Conservation (phyloP, 2,797 vertebrate genomes). For the Acanthurus lineatus region DNA sequence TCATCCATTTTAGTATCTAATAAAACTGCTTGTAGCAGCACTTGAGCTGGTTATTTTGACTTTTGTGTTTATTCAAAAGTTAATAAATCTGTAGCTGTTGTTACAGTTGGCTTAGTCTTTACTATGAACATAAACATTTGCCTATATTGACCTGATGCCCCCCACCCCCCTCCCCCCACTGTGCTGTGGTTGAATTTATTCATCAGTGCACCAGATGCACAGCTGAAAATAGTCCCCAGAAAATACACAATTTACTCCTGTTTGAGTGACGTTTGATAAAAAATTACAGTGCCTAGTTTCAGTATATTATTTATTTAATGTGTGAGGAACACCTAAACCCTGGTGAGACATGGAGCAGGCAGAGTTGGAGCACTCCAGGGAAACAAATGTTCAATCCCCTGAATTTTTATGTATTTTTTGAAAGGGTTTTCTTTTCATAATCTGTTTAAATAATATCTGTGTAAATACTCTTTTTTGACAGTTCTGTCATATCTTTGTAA, state of each 20-base stretch:
- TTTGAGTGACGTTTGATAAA: conserved; percentile 19
- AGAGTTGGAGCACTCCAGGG: conserved; percentile 20
- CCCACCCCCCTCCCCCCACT: too few relatives aligned
- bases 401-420: conserved; percentile 36
- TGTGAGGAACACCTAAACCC: conserved; percentile 29
- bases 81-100: background rate
- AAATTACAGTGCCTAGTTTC: conserved; percentile 11
- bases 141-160: background rate
- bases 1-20: background rate
- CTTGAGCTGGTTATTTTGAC: background rate
- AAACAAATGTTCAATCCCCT: conserved; percentile 33
- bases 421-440: conserved; percentile 46
- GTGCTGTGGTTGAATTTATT: background rate
- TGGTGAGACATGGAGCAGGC: conserved; percentile 11
- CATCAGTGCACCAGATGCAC: background rate
- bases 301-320: conserved; percentile 21
- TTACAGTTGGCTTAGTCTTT: background rate
- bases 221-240: conserved; percentile 15
- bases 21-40: background rate
- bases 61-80: background rate
- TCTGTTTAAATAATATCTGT: conserved; percentile 43
- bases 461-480: conserved; percentile 46
- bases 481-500: conserved; percentile 46
- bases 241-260: conserved; percentile 9
- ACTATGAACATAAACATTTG: background rate